A percentile compares a stretch with the other conserved stretches of the same genome.
phyloP scores from a whole-genome alignment of 92 coral and sea anemone species.

The Nematostella vectensis region DNA sequence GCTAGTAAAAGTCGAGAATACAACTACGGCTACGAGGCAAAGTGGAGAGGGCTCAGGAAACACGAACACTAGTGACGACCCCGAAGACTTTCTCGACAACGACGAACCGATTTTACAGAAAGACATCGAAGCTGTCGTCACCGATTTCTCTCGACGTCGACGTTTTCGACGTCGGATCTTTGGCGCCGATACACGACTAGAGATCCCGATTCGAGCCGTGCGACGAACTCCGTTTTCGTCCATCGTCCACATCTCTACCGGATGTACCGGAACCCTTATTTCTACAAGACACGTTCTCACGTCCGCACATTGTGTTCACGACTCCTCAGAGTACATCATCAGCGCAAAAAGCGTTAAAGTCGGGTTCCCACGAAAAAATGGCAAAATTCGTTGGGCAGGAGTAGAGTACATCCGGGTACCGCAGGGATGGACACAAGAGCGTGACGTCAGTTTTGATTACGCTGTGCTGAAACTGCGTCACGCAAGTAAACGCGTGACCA shows the following conservation, averaged over 20 bases:
- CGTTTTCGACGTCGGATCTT: constrained; percentile 30
- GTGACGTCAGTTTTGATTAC: constrained; percentile 38
- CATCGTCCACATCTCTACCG: constrained; percentile 51
- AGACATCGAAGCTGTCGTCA: constrained; percentile 16
- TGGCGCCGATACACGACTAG: constrained; percentile 42
- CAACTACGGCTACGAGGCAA: not conserved
- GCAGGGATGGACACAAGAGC: constrained; percentile 33
- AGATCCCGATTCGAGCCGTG: constrained; percentile 3
- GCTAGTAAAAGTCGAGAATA: constrained; percentile 29
- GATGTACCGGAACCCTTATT: constrained; percentile 72
- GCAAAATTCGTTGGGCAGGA: constrained; percentile 28
- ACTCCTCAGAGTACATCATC: constrained; percentile 30
- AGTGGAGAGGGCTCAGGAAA: not conserved
- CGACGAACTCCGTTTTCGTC: constrained; percentile 45
- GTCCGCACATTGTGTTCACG: constrained; percentile 76
- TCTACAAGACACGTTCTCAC: constrained; percentile 60
- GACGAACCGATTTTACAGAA: not conserved
- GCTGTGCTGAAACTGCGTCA: constrained; percentile 38
- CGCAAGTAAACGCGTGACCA: constrained; percentile 6
- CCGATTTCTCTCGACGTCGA: constrained; percentile 16
- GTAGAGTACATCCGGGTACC: constrained; percentile 41
- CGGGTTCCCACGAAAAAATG: constrained; percentile 23
- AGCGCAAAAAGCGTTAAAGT: constrained; percentile 38
- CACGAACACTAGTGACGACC: not conserved
- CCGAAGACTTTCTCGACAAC: constrained; percentile 6